Conservation (phyloP, 2,888 invertebrate genomes). For the Dryococelus australis region DNA sequence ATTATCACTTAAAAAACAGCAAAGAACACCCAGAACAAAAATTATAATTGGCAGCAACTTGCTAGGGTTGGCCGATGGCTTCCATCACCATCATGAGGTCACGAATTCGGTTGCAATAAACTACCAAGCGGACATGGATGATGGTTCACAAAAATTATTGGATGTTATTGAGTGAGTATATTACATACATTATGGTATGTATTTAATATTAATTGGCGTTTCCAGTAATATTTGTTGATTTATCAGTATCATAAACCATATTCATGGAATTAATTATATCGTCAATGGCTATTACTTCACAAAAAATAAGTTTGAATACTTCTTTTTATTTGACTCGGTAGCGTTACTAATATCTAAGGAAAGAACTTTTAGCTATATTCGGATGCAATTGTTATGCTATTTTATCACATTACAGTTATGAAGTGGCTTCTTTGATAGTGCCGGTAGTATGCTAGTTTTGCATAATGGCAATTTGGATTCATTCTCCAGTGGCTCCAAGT, state of each 20-base stretch:
- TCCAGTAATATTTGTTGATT: not conserved
- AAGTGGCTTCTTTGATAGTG: no score
- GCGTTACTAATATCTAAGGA: no score
- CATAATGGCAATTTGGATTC: no score
- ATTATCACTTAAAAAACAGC: not conserved
- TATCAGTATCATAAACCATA: not conserved
- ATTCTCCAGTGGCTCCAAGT: no score
- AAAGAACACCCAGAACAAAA: not conserved
- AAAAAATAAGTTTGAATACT: no score
- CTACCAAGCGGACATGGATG: slow-evolving; percentile 51
- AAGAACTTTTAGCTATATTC: no score
- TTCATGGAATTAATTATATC: no score
- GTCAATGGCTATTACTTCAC: no score
- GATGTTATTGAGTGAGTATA: slow-evolving; percentile 54
- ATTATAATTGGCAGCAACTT: not conserved
- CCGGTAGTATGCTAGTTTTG: no score
- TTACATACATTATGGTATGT: not conserved
- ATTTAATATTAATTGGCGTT: not conserved
- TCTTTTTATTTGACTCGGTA: not conserved
- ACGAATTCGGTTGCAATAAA: not conserved
- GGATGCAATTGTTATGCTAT: no score
- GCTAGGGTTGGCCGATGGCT: slow-evolving; percentile 13
- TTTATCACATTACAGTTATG: no score
- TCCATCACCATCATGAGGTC: slow-evolving; percentile 8
- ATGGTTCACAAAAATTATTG: slow-evolving; percentile 55